These are phyloP conservation scores for Neopipo cinnamomea DNA, from an alignment of 2,113 vertebrate genomes.

Conservation along the genomic window DNA sequence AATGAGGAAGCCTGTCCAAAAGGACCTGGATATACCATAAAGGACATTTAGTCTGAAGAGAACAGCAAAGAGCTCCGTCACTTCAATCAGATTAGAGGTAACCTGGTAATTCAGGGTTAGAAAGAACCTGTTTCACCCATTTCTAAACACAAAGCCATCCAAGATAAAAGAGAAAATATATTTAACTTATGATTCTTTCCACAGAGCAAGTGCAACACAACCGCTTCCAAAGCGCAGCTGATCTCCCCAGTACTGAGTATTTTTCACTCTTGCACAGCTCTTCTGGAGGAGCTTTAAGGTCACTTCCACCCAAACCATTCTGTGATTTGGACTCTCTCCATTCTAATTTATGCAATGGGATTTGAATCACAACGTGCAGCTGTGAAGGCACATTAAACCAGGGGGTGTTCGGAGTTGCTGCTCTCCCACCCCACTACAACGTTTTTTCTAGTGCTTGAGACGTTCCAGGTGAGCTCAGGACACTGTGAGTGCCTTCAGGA, in stretches of 20 bases:
- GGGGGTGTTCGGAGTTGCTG: accelerated
- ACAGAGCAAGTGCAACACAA: not conserved
- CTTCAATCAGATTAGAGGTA: not conserved
- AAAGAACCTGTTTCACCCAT: not conserved
- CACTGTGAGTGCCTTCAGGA: not conserved
- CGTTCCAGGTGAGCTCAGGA: not conserved
- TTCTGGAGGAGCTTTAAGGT: not conserved
- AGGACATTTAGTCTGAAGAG: not conserved
- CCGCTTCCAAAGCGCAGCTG: not conserved
- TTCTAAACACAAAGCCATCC: not conserved
- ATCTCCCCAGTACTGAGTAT: not conserved
- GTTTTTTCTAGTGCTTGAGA: not conserved
- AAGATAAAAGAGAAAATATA: not conserved
- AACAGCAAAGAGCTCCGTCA: not conserved
- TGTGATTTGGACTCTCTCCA: not conserved
- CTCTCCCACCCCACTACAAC: not conserved
- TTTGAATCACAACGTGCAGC: not conserved
- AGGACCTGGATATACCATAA: not conserved
- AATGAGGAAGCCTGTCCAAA: not conserved
- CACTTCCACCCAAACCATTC: not conserved
- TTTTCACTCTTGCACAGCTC: not conserved
- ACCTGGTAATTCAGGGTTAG: not conserved
- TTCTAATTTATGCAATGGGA: not conserved
- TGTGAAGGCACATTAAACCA: not conserved
- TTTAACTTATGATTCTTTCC: not conserved